Evolutionary conservation across 1,140 invertebrate species (phyloP), one percentile per base, ranked within the genome.

Genomic region (Monochamus saltuarius): DNA sequence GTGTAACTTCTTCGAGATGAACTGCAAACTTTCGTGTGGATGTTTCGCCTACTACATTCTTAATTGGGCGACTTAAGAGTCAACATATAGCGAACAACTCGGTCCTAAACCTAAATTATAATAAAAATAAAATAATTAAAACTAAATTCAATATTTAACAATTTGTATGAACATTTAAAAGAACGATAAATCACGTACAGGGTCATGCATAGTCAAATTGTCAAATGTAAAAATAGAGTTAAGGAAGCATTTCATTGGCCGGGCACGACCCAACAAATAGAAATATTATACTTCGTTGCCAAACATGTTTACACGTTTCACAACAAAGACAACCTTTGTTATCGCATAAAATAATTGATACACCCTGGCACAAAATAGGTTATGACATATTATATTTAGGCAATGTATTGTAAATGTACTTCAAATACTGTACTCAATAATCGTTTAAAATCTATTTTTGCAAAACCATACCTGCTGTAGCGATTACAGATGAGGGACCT

Each of bases 401-500:
- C 46, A 63, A 13, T 72, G 49, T 7, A 51, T 14, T 59, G 59
- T 34, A 57, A 35, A n/a, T 49, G 61, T 52, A n/a, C n/a, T 39
- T 29, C 56, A 34, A 17, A 39, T 29, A 46, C n/a, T 10, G 34
- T 59, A 10, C 56, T 64, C 19, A 49, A 36, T 10, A 47, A 66
- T n/a, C n/a, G n/a, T 11, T 46, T 63, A 19, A 68, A 70, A 54
- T 64, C 63, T 34, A 66, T 70, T 14, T 68, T 68, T 60, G 49
- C 60, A 13, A 50, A 66, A 38, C 64, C n/a, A n/a, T n/a, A n/a
- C n/a, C n/a, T n/a, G n/a, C n/a, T n/a, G n/a, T n/a, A 64, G 49
- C 80, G 6, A 72, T 79, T 11, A 70, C 73, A 0, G 80, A 83
- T 63, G 74, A n/a, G 77, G 61, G n/a, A n/a, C n/a, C n/a, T n/a